Evolutionary conservation across 2,113 vertebrate species (phyloP).

Genomic region (Apeltes quadracus): DNA sequence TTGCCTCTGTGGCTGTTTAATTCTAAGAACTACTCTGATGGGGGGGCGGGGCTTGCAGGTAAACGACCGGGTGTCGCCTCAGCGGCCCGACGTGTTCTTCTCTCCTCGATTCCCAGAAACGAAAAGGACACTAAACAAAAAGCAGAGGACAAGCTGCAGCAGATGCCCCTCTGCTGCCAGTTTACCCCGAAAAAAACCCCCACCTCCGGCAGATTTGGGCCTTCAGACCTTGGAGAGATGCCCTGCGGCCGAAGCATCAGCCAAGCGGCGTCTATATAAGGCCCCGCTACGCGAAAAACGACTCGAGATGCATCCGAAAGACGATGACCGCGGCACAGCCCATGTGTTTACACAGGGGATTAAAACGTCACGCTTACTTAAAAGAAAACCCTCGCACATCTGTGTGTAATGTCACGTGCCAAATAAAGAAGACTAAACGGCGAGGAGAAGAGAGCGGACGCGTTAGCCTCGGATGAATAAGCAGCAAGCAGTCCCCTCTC

Average conservation of each 20-base stretch:
- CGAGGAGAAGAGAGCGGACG: not conserved
- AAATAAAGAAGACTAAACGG: not conserved
- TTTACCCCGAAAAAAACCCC: conserved; percentile 5
- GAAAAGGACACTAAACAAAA: not conserved
- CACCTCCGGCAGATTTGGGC: conserved; percentile 15
- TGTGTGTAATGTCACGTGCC: not conserved
- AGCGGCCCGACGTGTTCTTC: not conserved
- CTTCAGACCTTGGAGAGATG: conserved; percentile 48
- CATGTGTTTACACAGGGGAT: conserved; percentile 17
- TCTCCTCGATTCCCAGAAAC: conserved; percentile 6
- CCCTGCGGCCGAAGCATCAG: conserved; percentile 49
- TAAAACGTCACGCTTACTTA: conserved; percentile 1
- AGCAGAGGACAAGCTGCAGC: conserved; percentile 37
- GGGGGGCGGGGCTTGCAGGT: not conserved
- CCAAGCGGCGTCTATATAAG: conserved; percentile 51
- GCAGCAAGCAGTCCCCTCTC: too few relatives aligned
- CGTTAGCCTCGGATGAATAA: too few relatives aligned
- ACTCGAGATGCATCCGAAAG: conserved; percentile 33
- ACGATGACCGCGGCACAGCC: conserved; percentile 4
- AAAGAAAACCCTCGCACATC: not conserved
- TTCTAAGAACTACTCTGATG: not conserved
- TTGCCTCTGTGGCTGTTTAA: not conserved
- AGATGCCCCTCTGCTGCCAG: conserved; percentile 46
- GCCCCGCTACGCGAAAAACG: conserved; percentile 23
- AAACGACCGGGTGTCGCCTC: not conserved